Evolutionary conservation across 2,888 invertebrate genomes (phyloP).

Genomic region (Drosophila affinis): DNA sequence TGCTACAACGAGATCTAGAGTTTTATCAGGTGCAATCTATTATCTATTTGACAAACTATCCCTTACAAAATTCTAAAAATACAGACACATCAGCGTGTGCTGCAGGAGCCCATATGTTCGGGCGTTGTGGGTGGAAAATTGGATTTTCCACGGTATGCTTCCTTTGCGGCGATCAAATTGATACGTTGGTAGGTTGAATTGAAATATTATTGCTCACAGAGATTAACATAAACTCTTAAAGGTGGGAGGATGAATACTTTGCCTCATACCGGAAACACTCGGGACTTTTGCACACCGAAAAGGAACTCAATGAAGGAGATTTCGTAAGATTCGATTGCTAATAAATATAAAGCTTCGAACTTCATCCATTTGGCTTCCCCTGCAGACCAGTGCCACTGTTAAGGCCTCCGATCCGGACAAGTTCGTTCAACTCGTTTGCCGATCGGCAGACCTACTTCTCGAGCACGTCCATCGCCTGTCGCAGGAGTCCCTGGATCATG

Average conservation of each 20-base stretch:
- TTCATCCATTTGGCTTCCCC: conserved; percentile 52
- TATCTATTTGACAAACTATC: neutral
- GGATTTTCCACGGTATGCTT: conserved; percentile 92
- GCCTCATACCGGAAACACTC: conserved; percentile 90
- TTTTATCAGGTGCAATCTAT: conserved; percentile 88
- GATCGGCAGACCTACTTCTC: conserved; percentile 88
- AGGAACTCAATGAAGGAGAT: conserved; percentile 75
- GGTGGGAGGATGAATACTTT: conserved; percentile 91
- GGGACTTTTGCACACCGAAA: conserved; percentile 84
- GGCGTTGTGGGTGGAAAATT: conserved; percentile 92
- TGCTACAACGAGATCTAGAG: conserved; percentile 91
- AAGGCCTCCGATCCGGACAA: conserved; percentile 91
- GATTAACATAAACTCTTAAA: conserved; percentile 26
- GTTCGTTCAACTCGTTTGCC: conserved; percentile 88
- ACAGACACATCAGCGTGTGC: conserved; percentile 89
- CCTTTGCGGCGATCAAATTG: conserved; percentile 92
- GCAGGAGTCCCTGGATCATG: conserved; percentile 93
- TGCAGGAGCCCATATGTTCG: conserved; percentile 91
- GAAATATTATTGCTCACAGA: neutral
- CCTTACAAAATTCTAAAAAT: neutral
- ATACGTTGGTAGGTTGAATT: conserved; percentile 87
- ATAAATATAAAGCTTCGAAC: conserved; percentile 22
- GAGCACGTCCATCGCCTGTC: conserved; percentile 91
- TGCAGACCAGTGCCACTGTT: conserved; percentile 85
- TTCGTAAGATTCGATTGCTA: conserved; percentile 62